phyloP scores from a whole-genome alignment of 2,888 invertebrate genomes.

The Penaeus monodon region DNA sequence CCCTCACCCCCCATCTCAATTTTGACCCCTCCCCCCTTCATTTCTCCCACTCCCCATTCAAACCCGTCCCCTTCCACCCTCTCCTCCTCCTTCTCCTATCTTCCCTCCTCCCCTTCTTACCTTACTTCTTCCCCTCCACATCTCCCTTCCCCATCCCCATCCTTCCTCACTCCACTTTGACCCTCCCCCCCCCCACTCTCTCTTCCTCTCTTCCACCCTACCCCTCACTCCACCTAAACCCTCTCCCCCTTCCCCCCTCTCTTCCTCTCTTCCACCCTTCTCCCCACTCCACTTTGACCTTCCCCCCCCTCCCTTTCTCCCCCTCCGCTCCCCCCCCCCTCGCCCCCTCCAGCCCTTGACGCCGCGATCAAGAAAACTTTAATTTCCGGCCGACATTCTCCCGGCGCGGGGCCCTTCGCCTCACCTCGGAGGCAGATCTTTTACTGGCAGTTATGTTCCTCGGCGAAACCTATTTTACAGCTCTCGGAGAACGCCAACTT shows the following conservation, averaged over 20 bases:
- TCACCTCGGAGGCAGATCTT: not conserved
- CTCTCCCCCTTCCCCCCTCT: too few species aligned
- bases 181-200: not conserved
- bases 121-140: too few species aligned
- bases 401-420: not conserved
- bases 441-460: too few species aligned
- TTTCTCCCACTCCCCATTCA: too few species aligned
- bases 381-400: slow-evolving; percentile 45
- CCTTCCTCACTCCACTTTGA: not conserved
- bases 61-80: too few species aligned
- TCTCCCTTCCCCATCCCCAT: not conserved
- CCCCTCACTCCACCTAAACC: not conserved
- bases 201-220: too few species aligned
- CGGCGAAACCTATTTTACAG: too few species aligned
- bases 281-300: not conserved
- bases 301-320: not conserved
- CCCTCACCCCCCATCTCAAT: too few species aligned
- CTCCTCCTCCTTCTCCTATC: too few species aligned
- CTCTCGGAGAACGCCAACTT: too few species aligned
- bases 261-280: not conserved
- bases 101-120: too few species aligned
- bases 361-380: slow-evolving; percentile 50
- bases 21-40: too few species aligned
- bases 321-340: not conserved
- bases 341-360: not conserved